Base-by-base conservation (phyloP, 1,140 invertebrate genomes). In the Scylla paramamosain region DNA sequence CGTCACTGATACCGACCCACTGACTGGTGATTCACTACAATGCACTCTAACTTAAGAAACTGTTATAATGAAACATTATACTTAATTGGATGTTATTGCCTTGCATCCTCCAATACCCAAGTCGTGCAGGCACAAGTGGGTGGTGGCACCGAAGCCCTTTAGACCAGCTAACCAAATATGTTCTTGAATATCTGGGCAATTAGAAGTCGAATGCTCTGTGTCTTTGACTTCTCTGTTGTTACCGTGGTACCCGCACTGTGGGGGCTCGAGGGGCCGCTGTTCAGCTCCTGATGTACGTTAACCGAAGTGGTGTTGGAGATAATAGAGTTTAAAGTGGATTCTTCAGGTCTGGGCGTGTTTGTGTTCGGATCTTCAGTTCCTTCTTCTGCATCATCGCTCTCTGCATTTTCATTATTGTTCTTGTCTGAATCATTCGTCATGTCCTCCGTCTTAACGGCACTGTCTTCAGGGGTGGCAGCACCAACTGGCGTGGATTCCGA, bases 131-230 rank as follows among this genome's bases (percentile, higher is more conserved):
- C 52, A 59, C 52, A 20, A 12, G 6, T 39, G 52, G 52, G 20
- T 59, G 52, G 52, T 59, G 52, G 2, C 1, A 20, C 2, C 2
- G 0, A 12, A 59, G 52, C 12, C 52, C 20, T 20, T 59, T 59
- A 59, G 10, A 59, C 52, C 1, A 12, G 20, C 52, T 59, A 91
- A 4, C 89, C 89, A 52, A 91, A 91, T 52, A 91, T 59, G 31
- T 20, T 52, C 59, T 29, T 91, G n/a, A 91, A 91, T 48, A 91
- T 91, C 31, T 91, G 45, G 7, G 29, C n/a, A 20, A 91, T n/a
- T 16, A 91, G 46, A 52, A 4, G n/a, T 29, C 28, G 46, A 20
- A 20, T 59, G 45, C 48, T 46, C 10, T 90, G 39, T 7, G 2
- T 39, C 3, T 31, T 90, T 32, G 86, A 6, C n/a, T 25, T 88